Base-by-base conservation (phyloP, 92 coral and sea anemone genomes). In the Chrysogorgia sp. region DNA sequence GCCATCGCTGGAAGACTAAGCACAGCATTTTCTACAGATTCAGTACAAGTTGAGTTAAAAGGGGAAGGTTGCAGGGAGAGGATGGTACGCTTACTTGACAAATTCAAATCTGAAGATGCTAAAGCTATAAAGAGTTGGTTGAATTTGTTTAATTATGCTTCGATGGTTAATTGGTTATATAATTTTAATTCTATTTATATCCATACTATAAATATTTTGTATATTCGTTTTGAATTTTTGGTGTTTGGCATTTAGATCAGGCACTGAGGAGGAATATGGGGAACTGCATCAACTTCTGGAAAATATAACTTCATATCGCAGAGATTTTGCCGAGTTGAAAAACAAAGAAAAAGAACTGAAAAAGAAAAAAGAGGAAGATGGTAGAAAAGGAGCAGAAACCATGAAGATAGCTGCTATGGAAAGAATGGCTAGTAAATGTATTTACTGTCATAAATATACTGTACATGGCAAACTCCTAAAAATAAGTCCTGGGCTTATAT, bases 1-100 rank as follows among this genome's bases (percentile, higher is more conserved):
- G 48, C 24, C 68, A 83, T 87, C 21, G 85, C 91, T 56, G 79
- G 52, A 71, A 78, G 22, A 40, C 82, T 83, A 56, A 47, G 83
- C 43, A 58, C 69, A 26, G 49, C 35, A 64, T 87, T 87, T 69
- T 82, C 77, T 58, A 71, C 81, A 13, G 41, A 70, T 21, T 77
- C 72, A 29, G 83, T 77, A 72, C 47, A 17, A 68, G 79, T 82
- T 40, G 81, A 59, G 34, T 17, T 86, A 21, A 82, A 82, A 33
- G 81, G 86, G 61, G 48, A 84, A 75, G 90, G 83, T 19, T 86
- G 86, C 86, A 86, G 83, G 63, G 90, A 82, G 71, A 58, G 89
- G 34, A 53, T 70, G 67, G 83, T 82, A 19, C 90, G 81, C 40
- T 57, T 86, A 60, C 37, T 86, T 23, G 74, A 70, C 34, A 86